Base-by-base conservation (phyloP, 2,113 vertebrate species). In the Regulus satrapa region DNA sequence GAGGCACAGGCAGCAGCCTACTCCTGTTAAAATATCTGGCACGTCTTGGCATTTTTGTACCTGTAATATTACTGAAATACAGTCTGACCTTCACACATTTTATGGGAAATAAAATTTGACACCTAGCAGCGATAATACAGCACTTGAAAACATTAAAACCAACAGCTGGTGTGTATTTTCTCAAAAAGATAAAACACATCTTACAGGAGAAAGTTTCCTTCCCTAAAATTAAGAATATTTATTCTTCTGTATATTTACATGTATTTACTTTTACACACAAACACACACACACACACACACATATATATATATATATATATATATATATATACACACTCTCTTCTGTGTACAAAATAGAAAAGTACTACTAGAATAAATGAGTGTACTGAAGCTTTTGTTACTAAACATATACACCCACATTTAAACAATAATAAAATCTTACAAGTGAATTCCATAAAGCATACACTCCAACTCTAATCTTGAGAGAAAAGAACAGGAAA, bases 401-500 rank as follows among this genome's bases (percentile, higher is more conserved):
- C 58, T 67, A 23, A 93, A 83, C 32, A 62, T 48, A 61, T 18
- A 45, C 29, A 78, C 3, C 7, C 3, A 15, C 86, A 91, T 55
- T 62, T 85, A 82, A 80, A 85, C 41, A 72, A 43, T 9, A 89
- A 89, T 32, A 91, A 87, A 87, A 89, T 85, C 71, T 95, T 72
- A 61, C 29, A 94, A 93, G 51, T 73, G 59, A 92, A 69, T 78
- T 75, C n/a, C 43, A 88, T 41, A 62, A 38, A 93, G 40, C 54
- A 82, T 25, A 91, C 49, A 52, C 58, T 59, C 26, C 68, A 94
- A 49, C 46, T 91, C 34, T 82, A 52, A 76, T 80, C 77, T 29
- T 77, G 67, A 79, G 49, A 88, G 68, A 75, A 85, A 61, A 67
- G 76, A 94, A 81, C 91, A 97, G 92, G 96, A 97, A 96, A 96